Percentiles rank a stretch among this genome's conserved stretches.
Conservation (phyloP, 2,888 invertebrate genomes). For the Pristionchus fissidentatus region DNA sequence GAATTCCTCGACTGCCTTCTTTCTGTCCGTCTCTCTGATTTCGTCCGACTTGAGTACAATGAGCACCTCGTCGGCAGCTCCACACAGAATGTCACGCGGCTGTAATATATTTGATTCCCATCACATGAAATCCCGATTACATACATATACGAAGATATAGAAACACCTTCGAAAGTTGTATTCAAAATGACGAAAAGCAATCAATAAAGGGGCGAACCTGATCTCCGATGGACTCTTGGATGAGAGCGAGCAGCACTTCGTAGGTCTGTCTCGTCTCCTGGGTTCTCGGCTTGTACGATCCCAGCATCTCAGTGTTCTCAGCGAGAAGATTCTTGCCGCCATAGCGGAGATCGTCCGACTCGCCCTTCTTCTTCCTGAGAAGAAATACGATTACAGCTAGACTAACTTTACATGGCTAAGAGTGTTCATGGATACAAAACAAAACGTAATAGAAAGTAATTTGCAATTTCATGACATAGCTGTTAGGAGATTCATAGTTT, state of each 20-base stretch:
- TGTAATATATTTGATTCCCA: conserved; percentile 76
- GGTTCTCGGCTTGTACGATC: conserved; percentile 93
- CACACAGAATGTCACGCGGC: conserved; percentile 95
- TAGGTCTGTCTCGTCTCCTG: conserved; percentile 98
- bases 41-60: conserved; percentile 94
- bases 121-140: not conserved
- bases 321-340: conserved; percentile 80
- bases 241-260: conserved; percentile 90
- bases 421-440: not conserved
- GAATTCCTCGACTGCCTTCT: conserved; percentile 86
- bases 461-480: not conserved
- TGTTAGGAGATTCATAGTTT: not conserved
- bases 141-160: too few relatives aligned
- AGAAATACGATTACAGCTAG: not conserved
- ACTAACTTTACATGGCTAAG: not conserved
- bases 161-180: too few relatives aligned
- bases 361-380: conserved; percentile 58
- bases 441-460: conserved; percentile 2
- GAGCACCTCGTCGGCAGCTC: conserved; percentile 98
- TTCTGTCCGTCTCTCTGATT: conserved; percentile 92
- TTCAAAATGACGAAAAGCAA: not conserved
- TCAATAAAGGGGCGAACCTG: conserved; percentile 77
- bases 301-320: conserved; percentile 87
- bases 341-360: conserved; percentile 52
- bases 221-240: conserved; percentile 96